A percentile compares a stretch with the other conserved stretches of the same genome.
Evolutionary conservation across 2,113 vertebrate genomes (phyloP).

Genomic region (Rhodinocichla rosea): DNA sequence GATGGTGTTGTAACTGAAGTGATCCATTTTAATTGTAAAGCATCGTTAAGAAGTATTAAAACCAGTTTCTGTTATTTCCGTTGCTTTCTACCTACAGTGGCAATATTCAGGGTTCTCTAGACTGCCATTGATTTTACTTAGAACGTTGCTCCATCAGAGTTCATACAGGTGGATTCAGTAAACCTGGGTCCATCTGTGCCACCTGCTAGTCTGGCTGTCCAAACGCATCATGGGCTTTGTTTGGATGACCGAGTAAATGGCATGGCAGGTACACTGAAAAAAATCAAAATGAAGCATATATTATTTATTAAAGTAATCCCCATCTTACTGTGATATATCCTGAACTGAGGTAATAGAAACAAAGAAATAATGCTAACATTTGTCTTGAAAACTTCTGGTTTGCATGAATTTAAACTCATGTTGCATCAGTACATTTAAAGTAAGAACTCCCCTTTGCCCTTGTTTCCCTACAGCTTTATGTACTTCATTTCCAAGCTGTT

Average conservation of each 20-base stretch:
- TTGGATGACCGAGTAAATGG: neutral
- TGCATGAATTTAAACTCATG: neutral
- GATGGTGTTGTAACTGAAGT: neutral
- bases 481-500: neutral
- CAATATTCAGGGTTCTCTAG: neutral
- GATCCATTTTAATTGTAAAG: neutral
- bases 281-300: neutral
- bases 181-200: neutral
- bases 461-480: neutral
- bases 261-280: neutral
- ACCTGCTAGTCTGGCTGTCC: neutral
- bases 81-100: neutral
- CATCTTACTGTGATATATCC: neutral
- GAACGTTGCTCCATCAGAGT: neutral
- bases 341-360: neutral
- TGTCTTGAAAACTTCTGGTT: neutral
- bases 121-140: neutral
- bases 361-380: neutral
- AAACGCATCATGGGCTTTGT: accelerated
- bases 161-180: neutral
- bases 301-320: neutral
- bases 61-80: neutral
- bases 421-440: neutral
- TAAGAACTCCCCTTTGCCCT: neutral
- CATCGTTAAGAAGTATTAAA: neutral